These are phyloP conservation scores for Tenrec ecaudatus DNA, from an alignment of 2,113 vertebrate species.

Conservation along the genomic window DNA sequence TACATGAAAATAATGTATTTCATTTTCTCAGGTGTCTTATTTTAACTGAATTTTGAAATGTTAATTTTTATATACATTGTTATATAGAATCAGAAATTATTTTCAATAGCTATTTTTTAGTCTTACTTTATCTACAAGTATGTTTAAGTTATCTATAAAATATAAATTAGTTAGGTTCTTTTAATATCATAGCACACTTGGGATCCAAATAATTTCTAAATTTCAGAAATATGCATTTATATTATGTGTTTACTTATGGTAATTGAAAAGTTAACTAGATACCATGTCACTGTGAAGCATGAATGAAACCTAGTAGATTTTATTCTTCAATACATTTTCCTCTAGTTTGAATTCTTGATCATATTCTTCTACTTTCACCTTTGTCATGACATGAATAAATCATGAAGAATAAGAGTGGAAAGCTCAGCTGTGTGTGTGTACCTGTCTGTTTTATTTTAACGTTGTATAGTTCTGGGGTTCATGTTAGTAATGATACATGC, in stretches of 20 bases:
- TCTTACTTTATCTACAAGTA: conserved; percentile 6
- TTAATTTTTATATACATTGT: conserved; percentile 29
- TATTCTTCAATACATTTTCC: neutral
- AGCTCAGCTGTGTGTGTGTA: neutral
- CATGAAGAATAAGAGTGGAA: neutral
- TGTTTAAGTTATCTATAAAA: conserved; percentile 51
- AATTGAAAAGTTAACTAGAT: neutral
- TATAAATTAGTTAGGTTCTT: conserved; percentile 18
- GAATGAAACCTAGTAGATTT: neutral
- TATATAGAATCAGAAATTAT: neutral
- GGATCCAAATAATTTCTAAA: conserved; percentile 18
- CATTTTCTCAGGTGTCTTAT: neutral
- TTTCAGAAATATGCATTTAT: neutral
- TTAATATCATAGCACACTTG: neutral
- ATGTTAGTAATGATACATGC: neutral
- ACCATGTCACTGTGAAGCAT: neutral
- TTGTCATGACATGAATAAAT: conserved; percentile 4
- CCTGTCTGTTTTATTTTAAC: neutral
- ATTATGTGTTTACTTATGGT: neutral
- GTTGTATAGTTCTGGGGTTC: neutral
- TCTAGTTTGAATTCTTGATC: conserved; percentile 28
- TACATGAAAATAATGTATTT: neutral
- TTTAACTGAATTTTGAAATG: conserved; percentile 60
- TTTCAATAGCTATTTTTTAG: conserved; percentile 22
- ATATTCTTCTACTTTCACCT: conserved; percentile 15